Evolutionary conservation across 2,888 invertebrate species (phyloP).

Genomic region (Nomada fucata): DNA sequence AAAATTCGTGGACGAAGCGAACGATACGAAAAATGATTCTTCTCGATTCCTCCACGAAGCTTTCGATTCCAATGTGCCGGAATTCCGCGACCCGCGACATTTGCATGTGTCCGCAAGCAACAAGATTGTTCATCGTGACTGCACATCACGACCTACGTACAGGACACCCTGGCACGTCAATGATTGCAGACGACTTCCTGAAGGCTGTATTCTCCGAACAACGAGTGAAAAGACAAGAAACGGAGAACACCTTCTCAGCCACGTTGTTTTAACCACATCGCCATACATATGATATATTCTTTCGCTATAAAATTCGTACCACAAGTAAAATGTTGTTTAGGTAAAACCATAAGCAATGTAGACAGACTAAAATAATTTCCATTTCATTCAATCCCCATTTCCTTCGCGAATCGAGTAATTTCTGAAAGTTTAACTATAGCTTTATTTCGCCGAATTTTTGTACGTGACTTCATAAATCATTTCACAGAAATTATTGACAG

Average conservation of each 20-base stretch:
- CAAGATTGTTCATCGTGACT: slow-evolving; percentile 57
- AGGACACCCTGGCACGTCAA: slow-evolving; percentile 65
- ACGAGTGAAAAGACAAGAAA: slow-evolving; percentile 9
- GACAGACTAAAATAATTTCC: no score
- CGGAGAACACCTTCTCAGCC: slow-evolving; percentile 23
- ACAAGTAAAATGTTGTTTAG: no score
- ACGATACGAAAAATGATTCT: slow-evolving; percentile 17
- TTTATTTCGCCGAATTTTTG: no score
- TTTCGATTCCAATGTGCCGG: slow-evolving; percentile 20
- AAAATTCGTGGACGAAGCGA: background rate
- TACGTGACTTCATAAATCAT: no score
- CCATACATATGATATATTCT: background rate
- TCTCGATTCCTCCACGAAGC: background rate
- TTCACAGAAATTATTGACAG: no score
- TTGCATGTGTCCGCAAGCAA: slow-evolving; percentile 53
- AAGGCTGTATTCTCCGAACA: slow-evolving; percentile 37
- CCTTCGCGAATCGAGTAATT: no score
- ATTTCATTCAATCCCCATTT: no score
- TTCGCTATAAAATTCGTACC: no score
- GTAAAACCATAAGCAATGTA: no score
- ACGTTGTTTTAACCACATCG: slow-evolving; percentile 9
- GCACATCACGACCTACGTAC: slow-evolving; percentile 68
- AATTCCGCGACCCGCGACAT: slow-evolving; percentile 50
- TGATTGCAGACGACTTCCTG: slow-evolving; percentile 58
- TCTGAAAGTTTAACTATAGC: no score